phyloP scores from a whole-genome alignment of 2,113 vertebrate genomes.

The Scolopax mira region DNA sequence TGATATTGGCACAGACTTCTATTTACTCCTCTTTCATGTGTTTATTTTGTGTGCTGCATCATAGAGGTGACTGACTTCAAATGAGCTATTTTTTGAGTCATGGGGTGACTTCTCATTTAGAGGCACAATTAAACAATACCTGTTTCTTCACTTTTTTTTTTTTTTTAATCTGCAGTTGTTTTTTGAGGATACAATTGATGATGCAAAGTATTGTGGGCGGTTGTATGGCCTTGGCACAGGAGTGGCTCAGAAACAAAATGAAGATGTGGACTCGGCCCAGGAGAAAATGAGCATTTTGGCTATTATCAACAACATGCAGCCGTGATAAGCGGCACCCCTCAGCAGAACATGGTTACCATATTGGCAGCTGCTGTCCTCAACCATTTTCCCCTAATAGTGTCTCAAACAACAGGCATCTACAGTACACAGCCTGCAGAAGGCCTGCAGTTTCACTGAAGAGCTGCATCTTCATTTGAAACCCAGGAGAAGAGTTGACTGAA shows the following conservation, averaged over 20 bases:
- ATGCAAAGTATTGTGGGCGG: constrained; percentile 96
- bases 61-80: background rate
- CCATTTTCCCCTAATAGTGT: constrained; percentile 23
- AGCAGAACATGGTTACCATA: background rate
- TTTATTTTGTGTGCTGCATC: background rate
- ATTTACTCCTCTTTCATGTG: background rate
- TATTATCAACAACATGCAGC: constrained; percentile 81
- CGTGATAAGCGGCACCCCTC: constrained; percentile 50
- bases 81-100: background rate
- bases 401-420: constrained; percentile 32
- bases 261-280: constrained; percentile 79
- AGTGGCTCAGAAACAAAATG: constrained; percentile 91
- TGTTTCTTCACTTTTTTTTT: background rate
- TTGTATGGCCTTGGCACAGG: constrained; percentile 95
- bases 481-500: constrained; percentile 55
- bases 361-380: constrained; percentile 58
- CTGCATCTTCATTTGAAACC: constrained; percentile 64
- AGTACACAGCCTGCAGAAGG: constrained; percentile 34
- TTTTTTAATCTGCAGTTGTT: constrained; percentile 82
- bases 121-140: background rate
- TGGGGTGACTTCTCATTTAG: background rate
- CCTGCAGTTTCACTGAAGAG: constrained; percentile 63
- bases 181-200: constrained; percentile 98
- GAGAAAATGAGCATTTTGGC: constrained; percentile 83
- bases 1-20: background rate